Evolutionary conservation across 2,113 vertebrate genomes (phyloP), one percentile per base, ranked within the genome.

Genomic region (Sceloporus undulatus): DNA sequence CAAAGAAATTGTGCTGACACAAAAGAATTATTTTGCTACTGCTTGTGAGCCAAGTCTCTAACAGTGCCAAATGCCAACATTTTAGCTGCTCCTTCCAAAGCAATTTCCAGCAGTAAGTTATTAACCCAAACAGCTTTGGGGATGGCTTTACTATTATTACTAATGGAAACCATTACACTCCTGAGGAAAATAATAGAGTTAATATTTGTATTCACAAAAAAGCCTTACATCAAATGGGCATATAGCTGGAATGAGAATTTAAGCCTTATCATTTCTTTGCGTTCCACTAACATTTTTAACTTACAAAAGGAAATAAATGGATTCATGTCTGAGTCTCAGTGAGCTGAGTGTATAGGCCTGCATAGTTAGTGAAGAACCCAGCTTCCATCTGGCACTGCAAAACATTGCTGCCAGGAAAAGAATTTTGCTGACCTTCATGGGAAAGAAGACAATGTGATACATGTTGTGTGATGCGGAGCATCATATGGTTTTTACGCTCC

Each of bases 71-170:
- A 71, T 29, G 34, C 85, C 71, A 4, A 18, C 5, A 75, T 77
- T 78, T 66, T 42, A 68, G 90, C 23, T 88, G 25, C 74, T 62
- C 74, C 21, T 77, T 5, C 27, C 71, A 84, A 27, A 84, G 78
- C 78, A 40, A 68, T 59, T 68, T 85, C 66, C 65, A 42, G 27
- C 71, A 27, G 25, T 86, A 11, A 76, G 79, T 81, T 73, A 56
- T 65, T 87, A 79, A 66, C 91, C 75, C 76, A 79, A 86, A 79
- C 75, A 79, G 76, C 59, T 86, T 86, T n/a, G 25, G 40, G 27
- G 59, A 79, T 52, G 68, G 59, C 40, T 86, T 86, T 86, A 78
- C 38, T 78, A 52, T 14, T 29, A 40, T 87, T 80, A 84, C 79
- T 74, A 56, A 9, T 82, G 71, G 79, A 75, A 75, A 65, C 86